A percentile compares a stretch with the other conserved stretches of the same genome.
Conservation (phyloP, 2,113 vertebrate genomes). For the Willisornis vidua region DNA sequence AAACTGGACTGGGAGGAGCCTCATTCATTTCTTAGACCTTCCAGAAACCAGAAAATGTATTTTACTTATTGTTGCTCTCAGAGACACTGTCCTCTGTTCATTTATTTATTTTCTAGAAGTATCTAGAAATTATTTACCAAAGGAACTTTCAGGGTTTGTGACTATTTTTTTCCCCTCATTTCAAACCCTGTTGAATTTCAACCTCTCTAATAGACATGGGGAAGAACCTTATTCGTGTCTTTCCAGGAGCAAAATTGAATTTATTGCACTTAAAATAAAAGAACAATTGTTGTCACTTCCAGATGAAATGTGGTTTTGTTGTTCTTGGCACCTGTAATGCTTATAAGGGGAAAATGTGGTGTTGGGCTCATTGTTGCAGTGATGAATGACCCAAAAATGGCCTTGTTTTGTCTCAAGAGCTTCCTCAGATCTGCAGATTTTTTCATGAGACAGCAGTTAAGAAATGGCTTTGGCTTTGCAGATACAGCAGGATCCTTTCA, state of each 20-base stretch:
- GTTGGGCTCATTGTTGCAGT: neutral
- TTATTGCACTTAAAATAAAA: neutral
- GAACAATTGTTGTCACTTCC: neutral
- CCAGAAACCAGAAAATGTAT: neutral
- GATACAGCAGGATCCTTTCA: neutral
- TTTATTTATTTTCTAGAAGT: neutral
- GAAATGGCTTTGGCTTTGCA: neutral
- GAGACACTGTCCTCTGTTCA: neutral
- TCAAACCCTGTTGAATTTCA: neutral
- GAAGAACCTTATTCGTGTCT: neutral
- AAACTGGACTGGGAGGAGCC: neutral
- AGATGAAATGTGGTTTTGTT: neutral
- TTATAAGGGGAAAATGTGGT: neutral
- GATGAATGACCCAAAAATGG: neutral
- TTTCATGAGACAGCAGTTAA: neutral
- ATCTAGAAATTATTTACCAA: neutral
- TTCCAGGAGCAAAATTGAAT: neutral
- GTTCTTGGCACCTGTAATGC: neutral
- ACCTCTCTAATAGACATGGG: neutral
- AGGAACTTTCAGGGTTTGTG: neutral
- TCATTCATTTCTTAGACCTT: neutral
- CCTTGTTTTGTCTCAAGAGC: conserved; percentile 10
- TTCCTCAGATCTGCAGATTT: neutral
- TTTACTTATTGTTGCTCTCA: neutral
- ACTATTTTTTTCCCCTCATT: neutral